Conservation (phyloP, 2,888 invertebrate genomes). For the Candidula unifasciata region DNA sequence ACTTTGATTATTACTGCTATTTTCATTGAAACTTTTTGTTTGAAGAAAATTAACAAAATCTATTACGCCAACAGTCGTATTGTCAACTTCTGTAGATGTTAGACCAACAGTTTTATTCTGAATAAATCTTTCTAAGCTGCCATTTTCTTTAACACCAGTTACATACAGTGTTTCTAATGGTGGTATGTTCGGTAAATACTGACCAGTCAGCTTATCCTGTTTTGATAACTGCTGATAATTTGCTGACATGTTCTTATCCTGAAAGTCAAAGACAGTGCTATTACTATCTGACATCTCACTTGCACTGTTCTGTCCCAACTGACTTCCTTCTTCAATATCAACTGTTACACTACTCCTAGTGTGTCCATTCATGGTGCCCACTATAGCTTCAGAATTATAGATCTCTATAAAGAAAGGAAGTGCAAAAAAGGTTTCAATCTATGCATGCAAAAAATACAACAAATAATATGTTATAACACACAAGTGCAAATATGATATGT, state of each 20-base stretch:
- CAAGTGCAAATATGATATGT: too few relatives aligned
- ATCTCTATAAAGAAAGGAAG: neutral
- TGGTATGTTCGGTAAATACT: too few relatives aligned
- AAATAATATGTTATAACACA: too few relatives aligned
- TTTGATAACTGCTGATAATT: neutral
- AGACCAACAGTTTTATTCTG: constrained; percentile 9
- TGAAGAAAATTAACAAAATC: neutral
- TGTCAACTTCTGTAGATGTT: neutral
- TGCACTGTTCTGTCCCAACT: neutral
- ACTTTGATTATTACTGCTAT: neutral
- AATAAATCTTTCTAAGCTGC: neutral
- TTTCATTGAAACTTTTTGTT: neutral
- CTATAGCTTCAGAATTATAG: neutral
- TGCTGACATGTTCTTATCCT: neutral
- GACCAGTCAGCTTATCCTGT: neutral
- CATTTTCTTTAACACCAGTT: neutral
- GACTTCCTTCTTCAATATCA: neutral
- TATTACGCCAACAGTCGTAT: neutral
- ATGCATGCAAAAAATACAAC: neutral
- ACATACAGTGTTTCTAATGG: neutral
- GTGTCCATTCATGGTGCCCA: neutral
- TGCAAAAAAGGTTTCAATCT: neutral
- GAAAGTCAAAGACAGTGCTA: neutral
- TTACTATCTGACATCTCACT: neutral
- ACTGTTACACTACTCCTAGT: neutral